These are phyloP conservation scores for Caerostris darwini DNA, from an alignment of 1,140 invertebrate genomes.

Conservation along the genomic window DNA sequence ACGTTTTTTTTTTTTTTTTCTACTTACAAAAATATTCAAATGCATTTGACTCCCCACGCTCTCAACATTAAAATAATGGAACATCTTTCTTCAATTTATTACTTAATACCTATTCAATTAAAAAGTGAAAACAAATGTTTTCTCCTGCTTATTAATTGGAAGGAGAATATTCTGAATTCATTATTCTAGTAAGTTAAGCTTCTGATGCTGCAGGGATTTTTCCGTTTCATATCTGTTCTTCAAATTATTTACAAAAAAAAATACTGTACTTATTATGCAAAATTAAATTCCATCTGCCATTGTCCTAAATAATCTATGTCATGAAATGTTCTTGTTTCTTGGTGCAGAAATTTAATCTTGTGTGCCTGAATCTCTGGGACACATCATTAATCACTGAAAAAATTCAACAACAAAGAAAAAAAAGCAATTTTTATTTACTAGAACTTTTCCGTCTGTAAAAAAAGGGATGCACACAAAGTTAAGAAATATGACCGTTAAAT, in stretches of 20 bases:
- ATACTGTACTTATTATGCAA: background rate
- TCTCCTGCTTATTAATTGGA: background rate
- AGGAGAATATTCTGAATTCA: background rate
- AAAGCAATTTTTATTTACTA: slow-evolving; percentile 40
- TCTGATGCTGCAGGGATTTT: background rate
- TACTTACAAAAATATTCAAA: too few species aligned
- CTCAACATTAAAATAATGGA: too few species aligned
- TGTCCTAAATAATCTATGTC: slow-evolving; percentile 52
- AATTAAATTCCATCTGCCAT: slow-evolving; percentile 18
- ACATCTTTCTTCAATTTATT: too few species aligned
- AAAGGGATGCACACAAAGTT: background rate
- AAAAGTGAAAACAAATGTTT: background rate
- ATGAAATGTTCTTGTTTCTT: background rate
- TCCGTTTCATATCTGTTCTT: background rate
- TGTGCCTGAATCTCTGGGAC: slow-evolving; percentile 51
- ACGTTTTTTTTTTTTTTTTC: too few species aligned
- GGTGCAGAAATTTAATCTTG: slow-evolving; percentile 54
- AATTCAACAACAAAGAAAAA: background rate
- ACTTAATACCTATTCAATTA: background rate
- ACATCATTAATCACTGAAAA: slow-evolving; percentile 59
- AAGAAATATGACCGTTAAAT: slow-evolving; percentile 58
- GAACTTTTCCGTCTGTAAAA: background rate
- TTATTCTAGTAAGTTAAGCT: background rate
- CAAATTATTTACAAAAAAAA: background rate
- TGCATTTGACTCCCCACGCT: too few species aligned